Evolutionary conservation across 2,888 invertebrate genomes (phyloP), one percentile per base, ranked within the genome.

Genomic region (Ophioninae sp.): DNA sequence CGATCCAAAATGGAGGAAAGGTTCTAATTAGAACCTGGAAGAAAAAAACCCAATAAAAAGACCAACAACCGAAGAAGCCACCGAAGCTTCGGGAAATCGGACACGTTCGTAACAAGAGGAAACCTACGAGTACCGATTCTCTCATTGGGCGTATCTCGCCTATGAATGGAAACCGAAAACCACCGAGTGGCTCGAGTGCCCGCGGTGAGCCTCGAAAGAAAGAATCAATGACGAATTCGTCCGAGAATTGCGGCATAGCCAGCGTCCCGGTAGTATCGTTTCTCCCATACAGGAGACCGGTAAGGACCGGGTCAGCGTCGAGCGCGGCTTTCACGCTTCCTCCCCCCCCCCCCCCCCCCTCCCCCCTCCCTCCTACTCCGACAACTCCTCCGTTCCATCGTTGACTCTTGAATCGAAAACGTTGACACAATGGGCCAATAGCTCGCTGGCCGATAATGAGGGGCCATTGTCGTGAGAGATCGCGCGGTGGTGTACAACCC

Each of bases 351-450:
- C 10, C 9, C 13, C 44, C 0, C 44, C 2, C 44, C 13, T 9
- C 69, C 64, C 20, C 59, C 37, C 64, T 71, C 64, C 58, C 76
- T 79, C 65, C 41, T n/a, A n/a, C n/a, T n/a, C n/a, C n/a, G n/a
- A n/a, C n/a, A n/a, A n/a, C 63, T 51, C 68, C 63, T 65, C 67
- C 79, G 61, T 41, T 68, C 67, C 79, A 79, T 84, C 85, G 82
- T 84, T 86, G 86, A 78, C 82, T 85, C 87, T 51, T 88, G 79
- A 67, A 67, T 37, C 44, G 67, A 39, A 79, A 79, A 71, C 79
- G 75, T 67, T 79, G 79, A 76, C 79, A 84, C 84, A 92, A 92
- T 92, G 89, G 92, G 91, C 92, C 91, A 92, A 91, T 92, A 90
- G 90, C 72, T 83, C 90, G 88, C 90, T 89, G 90, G 89, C 90